Conservation (phyloP, 1,140 invertebrate species). For the Aricia agestis region DNA sequence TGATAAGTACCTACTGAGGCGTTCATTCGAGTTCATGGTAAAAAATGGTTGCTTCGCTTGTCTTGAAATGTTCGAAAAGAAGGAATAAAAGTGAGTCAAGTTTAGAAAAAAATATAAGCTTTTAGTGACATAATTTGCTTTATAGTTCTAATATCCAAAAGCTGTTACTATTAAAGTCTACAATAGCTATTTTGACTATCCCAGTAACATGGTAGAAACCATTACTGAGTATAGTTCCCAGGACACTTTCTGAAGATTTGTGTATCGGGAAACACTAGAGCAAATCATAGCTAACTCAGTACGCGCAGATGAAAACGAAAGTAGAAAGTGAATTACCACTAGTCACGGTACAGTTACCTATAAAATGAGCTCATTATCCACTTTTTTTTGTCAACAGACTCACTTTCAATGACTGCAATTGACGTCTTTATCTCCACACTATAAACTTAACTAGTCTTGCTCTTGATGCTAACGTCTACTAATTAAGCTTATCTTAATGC, state of each 20-base stretch:
- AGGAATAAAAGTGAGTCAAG: not conserved
- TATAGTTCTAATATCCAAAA: no score
- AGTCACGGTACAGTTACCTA: constrained; percentile 15
- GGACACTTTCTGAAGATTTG: not conserved
- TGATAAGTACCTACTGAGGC: constrained; percentile 6
- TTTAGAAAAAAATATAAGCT: not conserved
- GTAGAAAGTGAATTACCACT: constrained; percentile 13
- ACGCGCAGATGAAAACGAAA: constrained; percentile 12
- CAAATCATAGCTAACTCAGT: not conserved
- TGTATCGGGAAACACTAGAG: not conserved
- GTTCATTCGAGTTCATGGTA: constrained; percentile 9
- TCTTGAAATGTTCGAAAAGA: not conserved
- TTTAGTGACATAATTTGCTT: no score
- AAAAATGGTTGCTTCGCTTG: not conserved
- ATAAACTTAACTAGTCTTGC: not conserved
- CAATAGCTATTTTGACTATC: no score
- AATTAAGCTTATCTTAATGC: not conserved
- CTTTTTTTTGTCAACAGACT: not conserved
- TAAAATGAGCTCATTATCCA: constrained; percentile 7
- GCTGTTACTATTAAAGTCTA: no score
- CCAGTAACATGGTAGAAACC: no score
- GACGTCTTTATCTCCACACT: not conserved
- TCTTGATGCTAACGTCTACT: not conserved
- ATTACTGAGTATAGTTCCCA: not conserved
- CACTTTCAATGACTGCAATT: constrained; percentile 5